Evolutionary conservation across 2,113 vertebrate species (phyloP), one percentile per base, ranked within the genome.

Genomic region (Crotalus helleri): DNA sequence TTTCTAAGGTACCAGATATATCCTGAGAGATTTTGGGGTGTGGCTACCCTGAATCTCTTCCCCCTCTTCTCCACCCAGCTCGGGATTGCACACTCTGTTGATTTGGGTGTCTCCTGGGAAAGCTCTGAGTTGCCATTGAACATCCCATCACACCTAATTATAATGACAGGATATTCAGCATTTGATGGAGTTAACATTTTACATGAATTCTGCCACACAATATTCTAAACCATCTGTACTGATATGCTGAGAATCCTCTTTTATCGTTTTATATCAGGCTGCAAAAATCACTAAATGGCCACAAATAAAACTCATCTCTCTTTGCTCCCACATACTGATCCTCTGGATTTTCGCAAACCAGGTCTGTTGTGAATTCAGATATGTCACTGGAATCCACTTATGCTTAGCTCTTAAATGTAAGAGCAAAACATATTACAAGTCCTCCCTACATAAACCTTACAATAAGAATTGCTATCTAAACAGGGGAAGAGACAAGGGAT

Each of bases 401-500:
- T 58, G 24, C 26, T 90, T 69, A 88, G 29, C 51, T 88, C n/a
- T 92, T 55, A 89, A 29, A 1, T 93, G 91, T 59, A 24, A 39
- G 23, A 94, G 94, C 90, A 94, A 92, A 96, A 95, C 95, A 93
- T 85, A 58, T 46, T 92, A 95, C 93, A 92, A 93, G 91, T 19
- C 94, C 94, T 93, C 85, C 92, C 96, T 91, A 94, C 94, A 94
- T 91, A 93, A 92, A 85, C 33, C 55, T 92, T 95, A 87, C 57
- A 94, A 8, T 21, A 13, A 85, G 2, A 54, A 11, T 29, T 85
- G 51, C 64, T 33, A 81, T 91, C 49, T 74, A 81, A 74, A 44
- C 74, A 81, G 6, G 17, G 6, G 17, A 81, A 39, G 74, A 81
- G 33, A 81, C 13, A 39, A 5, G 7, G 33, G 19, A 44, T 21